These are phyloP conservation scores for Scytalopus superciliaris DNA, from an alignment of 2,113 vertebrate genomes.

Conservation along the genomic window DNA sequence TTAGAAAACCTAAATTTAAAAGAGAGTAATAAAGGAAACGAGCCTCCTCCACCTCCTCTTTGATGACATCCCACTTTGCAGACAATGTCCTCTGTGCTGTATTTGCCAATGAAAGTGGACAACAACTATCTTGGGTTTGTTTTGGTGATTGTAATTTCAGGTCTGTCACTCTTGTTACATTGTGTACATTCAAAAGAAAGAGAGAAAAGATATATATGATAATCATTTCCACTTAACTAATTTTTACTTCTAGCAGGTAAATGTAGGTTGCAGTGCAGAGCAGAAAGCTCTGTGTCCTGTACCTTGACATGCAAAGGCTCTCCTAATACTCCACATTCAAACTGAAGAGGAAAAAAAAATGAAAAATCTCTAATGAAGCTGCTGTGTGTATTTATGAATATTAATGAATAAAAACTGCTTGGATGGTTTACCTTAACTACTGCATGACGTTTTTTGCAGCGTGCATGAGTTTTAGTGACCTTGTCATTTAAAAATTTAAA, in stretches of 20 bases:
- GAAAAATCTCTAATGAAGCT: conserved; percentile 97
- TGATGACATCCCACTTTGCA: conserved; percentile 95
- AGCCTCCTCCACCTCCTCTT: conserved; percentile 99
- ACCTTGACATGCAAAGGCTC: conserved; percentile 89
- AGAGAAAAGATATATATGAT: conserved; percentile 94
- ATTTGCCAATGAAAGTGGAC: conserved; percentile 99
- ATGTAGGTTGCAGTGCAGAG: conserved; percentile 91
- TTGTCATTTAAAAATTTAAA: conserved; percentile 87
- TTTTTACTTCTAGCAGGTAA: conserved; percentile 94
- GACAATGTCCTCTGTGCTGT: conserved; percentile 99
- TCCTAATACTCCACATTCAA: conserved; percentile 96
- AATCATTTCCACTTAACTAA: conserved; percentile 98
- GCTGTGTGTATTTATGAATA: conserved; percentile 99
- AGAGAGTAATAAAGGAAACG: conserved; percentile 94
- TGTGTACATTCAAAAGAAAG: conserved; percentile 97
- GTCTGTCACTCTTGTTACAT: conserved; percentile 99
- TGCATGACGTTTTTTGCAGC: conserved; percentile 99
- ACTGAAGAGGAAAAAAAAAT: conserved; percentile 89
- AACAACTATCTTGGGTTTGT: conserved; percentile 90
- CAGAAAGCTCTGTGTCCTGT: conserved; percentile 83
- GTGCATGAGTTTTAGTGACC: conserved; percentile 97
- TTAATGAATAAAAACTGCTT: conserved; percentile 99
- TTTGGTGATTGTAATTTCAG: conserved; percentile 99
- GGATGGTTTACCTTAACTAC: conserved; percentile 99
- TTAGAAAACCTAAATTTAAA: conserved; percentile 98